These are phyloP conservation scores for Macrostomum cliftonense DNA, from an alignment of 2,888 invertebrate genomes.

Conservation along the genomic window DNA sequence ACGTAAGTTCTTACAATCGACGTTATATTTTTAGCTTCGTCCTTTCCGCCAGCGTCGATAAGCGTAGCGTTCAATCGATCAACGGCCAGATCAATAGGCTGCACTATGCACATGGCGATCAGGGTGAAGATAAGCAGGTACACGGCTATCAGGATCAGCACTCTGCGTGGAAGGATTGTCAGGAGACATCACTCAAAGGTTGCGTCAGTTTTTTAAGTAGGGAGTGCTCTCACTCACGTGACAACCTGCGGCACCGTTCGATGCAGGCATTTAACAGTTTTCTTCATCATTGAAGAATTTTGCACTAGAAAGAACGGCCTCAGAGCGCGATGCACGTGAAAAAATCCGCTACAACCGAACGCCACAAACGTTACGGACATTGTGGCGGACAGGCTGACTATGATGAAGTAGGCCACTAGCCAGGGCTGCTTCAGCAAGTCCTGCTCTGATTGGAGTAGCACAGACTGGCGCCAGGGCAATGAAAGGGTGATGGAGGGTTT, in stretches of 20 bases:
- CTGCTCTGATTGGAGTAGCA: too few relatives aligned
- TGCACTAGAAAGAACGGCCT: constrained; percentile 34
- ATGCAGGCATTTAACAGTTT: constrained; percentile 30
- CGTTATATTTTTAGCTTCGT: not conserved
- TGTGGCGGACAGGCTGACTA: too few relatives aligned
- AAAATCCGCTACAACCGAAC: constrained; percentile 1
- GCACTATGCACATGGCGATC: constrained; percentile 24
- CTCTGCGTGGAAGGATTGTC: constrained; percentile 18
- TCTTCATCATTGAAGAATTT: constrained; percentile 34
- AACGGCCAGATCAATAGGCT: too few relatives aligned
- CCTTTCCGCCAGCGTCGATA: not conserved
- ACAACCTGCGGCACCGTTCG: constrained; percentile 29
- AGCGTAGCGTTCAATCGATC: not conserved
- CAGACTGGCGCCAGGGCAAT: too few relatives aligned
- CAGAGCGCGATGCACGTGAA: constrained; percentile 25
- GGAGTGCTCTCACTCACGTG: constrained; percentile 26
- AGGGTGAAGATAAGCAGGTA: constrained; percentile 31
- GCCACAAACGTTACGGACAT: too few relatives aligned
- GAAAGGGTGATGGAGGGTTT: too few relatives aligned
- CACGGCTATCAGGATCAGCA: constrained; percentile 24
- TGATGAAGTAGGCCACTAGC: too few relatives aligned
- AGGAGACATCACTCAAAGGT: too few relatives aligned
- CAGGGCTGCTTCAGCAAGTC: too few relatives aligned
- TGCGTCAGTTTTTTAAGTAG: too few relatives aligned
- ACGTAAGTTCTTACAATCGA: too few relatives aligned